Base-by-base conservation (phyloP, 2,888 invertebrate genomes). In the Trimorus sp. region DNA sequence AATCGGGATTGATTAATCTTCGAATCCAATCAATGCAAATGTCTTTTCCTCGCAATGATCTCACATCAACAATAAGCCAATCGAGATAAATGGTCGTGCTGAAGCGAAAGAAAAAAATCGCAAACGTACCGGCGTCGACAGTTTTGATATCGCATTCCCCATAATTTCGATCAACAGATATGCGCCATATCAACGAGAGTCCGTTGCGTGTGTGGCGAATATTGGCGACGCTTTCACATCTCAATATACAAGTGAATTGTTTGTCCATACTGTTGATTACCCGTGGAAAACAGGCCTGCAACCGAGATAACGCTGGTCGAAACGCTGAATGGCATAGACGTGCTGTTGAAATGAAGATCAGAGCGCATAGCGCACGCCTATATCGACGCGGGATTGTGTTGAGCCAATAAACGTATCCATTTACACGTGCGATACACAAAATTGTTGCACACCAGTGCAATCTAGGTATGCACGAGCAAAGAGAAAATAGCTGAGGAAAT, bases 301-400 rank as follows among this genome's bases (percentile, higher is more conserved):
- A 77, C 81, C 70, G 82, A 83, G 87, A 87, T 86, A 86, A 86
- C 84, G 78, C 79, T 85, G 84, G 85, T 81, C 82, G 85, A 62
- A 82, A 26, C 26, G 84, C 85, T 85, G 85, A 86, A 86, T 87
- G 85, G 84, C 84, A 84, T 77, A 11, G 40, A 40, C 40, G 40
- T 40, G 40, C 9, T 11, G 79, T 56, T 79, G 58, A 79, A 84
- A 42, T 84, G 82, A 82, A 79, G 85, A 83, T 78, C 79, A 71
- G 15, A 71, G 36, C 62, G 45, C 66, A 63, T 58, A 65, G 69
- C 60, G 81, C 65, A 51, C 63, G 58, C 14, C 14, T 76, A 58
- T 58, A 49, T 53, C 59, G n/a, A 56, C 45, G 26, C 36, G 59
- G 5, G n/a, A 42, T n/a, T 38, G 58, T 14, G 7, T 38, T 49